Evolutionary conservation across 92 coral and sea anemone genomes (phyloP).

Genomic region (Epizoanthus illoricatus): DNA sequence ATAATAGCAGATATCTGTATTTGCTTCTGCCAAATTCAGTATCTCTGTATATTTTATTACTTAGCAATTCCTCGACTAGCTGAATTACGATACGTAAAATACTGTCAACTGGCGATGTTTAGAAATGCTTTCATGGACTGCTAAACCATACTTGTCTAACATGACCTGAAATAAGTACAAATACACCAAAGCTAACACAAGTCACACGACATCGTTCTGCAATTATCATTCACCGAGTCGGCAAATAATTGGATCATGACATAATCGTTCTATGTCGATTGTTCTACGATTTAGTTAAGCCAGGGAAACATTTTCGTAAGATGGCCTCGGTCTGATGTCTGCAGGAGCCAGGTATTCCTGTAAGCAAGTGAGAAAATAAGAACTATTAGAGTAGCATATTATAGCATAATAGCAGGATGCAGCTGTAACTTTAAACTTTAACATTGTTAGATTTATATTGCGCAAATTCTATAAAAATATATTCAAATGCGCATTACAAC

Average conservation of each 20-base stretch:
- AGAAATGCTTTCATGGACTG: background rate
- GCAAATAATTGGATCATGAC: background rate
- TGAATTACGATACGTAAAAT: too few relatives aligned
- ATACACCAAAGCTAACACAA: background rate
- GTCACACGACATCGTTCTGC: background rate
- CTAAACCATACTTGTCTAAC: background rate
- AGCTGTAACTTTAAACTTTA: background rate
- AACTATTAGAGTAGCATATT: background rate
- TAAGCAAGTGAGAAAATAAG: background rate
- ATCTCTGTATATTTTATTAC: too few relatives aligned
- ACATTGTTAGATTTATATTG: background rate
- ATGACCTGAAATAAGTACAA: background rate
- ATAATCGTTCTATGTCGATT: background rate
- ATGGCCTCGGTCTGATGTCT: background rate
- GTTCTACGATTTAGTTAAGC: background rate
- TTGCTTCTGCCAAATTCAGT: too few relatives aligned
- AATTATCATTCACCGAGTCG: background rate
- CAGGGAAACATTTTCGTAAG: slow-evolving; percentile 9
- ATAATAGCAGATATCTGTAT: too few relatives aligned
- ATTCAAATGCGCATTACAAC: too few relatives aligned
- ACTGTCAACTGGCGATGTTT: background rate
- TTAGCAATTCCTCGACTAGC: too few relatives aligned
- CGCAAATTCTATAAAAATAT: too few relatives aligned
- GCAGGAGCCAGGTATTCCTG: slow-evolving; percentile 36
- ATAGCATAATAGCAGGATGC: background rate